Percentiles rank a stretch among this genome's conserved stretches.
These are phyloP conservation scores for Plodia interpunctella DNA, from an alignment of 1,140 invertebrate species.

Conservation along the genomic window DNA sequence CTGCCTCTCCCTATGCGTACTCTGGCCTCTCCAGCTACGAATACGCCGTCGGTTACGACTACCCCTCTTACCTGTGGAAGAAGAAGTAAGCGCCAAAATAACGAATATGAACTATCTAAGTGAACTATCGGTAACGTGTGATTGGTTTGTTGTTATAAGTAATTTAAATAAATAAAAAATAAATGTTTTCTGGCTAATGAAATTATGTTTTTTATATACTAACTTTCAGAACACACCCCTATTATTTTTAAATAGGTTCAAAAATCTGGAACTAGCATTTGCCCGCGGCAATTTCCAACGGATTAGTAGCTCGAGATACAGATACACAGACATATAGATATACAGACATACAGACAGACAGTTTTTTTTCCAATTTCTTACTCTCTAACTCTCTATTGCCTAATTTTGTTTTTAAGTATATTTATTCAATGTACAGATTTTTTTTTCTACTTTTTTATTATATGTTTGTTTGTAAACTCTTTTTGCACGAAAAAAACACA, in stretches of 20 bases:
- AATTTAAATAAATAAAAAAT: slow-evolving; percentile 5
- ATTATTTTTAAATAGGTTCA: neutral
- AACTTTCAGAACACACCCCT: neutral
- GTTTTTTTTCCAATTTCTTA: too few relatives aligned
- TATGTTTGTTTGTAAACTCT: too few relatives aligned
- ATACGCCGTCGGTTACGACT: slow-evolving; percentile 6
- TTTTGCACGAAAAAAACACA: too few relatives aligned
- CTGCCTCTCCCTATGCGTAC: slow-evolving; percentile 5
- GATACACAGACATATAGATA: too few relatives aligned
- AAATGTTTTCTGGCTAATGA: neutral
- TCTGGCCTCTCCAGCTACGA: slow-evolving; percentile 10
- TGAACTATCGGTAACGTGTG: slow-evolving; percentile 1
- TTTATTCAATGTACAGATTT: too few relatives aligned
- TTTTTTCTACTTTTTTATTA: too few relatives aligned
- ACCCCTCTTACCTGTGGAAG: slow-evolving; percentile 12
- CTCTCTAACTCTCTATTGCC: too few relatives aligned
- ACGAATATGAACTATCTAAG: neutral
- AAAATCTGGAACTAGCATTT: neutral
- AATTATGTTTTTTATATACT: neutral
- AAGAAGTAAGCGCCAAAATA: slow-evolving; percentile 8
- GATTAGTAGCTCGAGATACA: too few relatives aligned
- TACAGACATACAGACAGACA: too few relatives aligned
- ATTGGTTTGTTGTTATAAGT: neutral
- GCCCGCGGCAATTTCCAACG: too few relatives aligned
- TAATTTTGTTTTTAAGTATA: too few relatives aligned